Percentiles rank a stretch among this genome's conserved stretches.
These are phyloP conservation scores for Hippopotamus amphibius DNA, from an alignment of 2,113 vertebrate species.

Conservation along the genomic window DNA sequence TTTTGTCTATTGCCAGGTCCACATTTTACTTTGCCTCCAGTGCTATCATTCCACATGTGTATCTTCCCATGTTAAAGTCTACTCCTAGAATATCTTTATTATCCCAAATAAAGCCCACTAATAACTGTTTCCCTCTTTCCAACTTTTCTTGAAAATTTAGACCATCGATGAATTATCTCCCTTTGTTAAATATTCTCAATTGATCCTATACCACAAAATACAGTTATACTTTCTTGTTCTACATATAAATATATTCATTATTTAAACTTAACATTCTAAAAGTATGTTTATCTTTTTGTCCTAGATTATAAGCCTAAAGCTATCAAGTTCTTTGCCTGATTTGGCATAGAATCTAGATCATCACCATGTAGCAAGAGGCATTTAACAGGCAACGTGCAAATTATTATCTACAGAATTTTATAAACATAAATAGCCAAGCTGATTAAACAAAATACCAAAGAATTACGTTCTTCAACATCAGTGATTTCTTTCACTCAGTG, in stretches of 20 bases:
- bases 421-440: not conserved
- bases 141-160: not conserved
- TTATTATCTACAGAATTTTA: not conserved
- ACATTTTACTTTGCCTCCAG: not conserved
- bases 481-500: not conserved
- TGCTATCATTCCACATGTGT: not conserved
- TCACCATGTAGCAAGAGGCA: not conserved
- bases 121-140: not conserved
- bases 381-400: not conserved
- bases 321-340: not conserved
- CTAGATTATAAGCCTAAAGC: not conserved
- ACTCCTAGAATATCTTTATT: not conserved
- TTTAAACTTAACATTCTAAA: conserved; percentile 50
- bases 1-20: not conserved
- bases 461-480: not conserved
- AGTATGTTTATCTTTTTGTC: not conserved
- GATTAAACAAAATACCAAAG: conserved; percentile 18
- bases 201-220: not conserved
- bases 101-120: not conserved
- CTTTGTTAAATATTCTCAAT: conserved; percentile 25
- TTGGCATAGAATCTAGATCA: not conserved
- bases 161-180: not conserved
- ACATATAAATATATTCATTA: not conserved
- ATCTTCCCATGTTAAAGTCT: not conserved
- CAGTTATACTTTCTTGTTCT: not conserved